These are phyloP conservation scores for Isaurus tuberculatus DNA, from an alignment of 92 coral and sea anemone species.

Conservation along the genomic window DNA sequence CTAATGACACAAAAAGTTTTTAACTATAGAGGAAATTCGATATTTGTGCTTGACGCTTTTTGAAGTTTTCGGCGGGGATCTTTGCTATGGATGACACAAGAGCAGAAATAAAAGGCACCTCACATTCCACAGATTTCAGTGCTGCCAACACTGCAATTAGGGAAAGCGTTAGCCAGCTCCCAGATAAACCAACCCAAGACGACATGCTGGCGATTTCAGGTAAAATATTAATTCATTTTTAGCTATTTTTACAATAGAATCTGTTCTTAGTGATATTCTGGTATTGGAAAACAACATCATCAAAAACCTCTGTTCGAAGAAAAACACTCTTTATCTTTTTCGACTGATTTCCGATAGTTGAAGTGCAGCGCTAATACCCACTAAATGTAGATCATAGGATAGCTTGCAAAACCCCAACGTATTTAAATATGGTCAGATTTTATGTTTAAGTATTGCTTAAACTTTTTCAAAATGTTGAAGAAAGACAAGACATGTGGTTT, in stretches of 20 bases:
- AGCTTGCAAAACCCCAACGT: background rate
- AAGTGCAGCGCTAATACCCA: background rate
- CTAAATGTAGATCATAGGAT: background rate
- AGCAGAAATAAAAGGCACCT: background rate
- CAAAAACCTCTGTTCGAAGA: background rate
- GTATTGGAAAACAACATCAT: background rate
- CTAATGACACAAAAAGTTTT: background rate
- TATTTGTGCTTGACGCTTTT: conserved; percentile 29
- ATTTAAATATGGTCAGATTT: background rate
- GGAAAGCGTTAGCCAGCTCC: background rate
- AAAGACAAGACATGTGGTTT: background rate
- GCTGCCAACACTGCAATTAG: background rate
- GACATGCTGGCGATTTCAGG: conserved; percentile 25
- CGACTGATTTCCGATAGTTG: background rate
- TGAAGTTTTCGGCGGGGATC: conserved; percentile 16
- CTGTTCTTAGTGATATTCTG: background rate
- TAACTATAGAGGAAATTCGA: conserved; percentile 25
- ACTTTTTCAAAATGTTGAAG: background rate
- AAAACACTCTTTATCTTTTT: conserved; percentile 6
- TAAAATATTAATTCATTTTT: background rate
- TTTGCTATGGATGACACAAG: conserved; percentile 11
- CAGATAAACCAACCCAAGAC: background rate
- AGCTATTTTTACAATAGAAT: background rate
- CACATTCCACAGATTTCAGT: conserved; percentile 20
- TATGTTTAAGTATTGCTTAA: background rate